A percentile compares a stretch with the other conserved stretches of the same genome.
Conservation (phyloP, 2,113 vertebrate genomes). For the Mixornis gularis region DNA sequence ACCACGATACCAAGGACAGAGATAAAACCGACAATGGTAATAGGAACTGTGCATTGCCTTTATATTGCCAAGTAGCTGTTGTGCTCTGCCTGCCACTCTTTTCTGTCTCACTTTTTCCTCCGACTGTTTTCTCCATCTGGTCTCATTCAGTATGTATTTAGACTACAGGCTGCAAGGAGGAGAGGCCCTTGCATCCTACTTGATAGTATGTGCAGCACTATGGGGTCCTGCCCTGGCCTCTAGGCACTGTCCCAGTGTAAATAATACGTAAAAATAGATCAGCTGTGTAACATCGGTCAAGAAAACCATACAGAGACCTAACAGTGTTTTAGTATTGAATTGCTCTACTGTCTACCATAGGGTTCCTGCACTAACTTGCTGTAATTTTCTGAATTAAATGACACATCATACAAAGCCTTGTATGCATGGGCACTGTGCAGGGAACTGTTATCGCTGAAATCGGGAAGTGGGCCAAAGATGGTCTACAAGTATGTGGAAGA, state of each 20-base stretch:
- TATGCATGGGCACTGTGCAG: not conserved
- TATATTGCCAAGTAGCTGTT: not conserved
- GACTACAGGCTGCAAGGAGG: not conserved
- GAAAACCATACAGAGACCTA: not conserved
- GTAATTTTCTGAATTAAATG: not conserved
- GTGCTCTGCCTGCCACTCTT: not conserved
- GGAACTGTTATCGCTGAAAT: not conserved
- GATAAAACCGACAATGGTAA: not conserved
- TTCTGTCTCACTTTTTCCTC: not conserved
- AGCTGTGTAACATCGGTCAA: not conserved
- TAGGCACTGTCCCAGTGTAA: constrained; percentile 35
- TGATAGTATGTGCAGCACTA: not conserved
- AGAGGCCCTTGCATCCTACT: not conserved
- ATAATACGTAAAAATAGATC: constrained; percentile 42
- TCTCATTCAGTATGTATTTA: not conserved
- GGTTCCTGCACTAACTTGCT: not conserved
- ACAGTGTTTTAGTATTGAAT: not conserved
- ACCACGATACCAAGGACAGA: rapidly evolving
- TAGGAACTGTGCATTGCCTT: not conserved
- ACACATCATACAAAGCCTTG: not conserved
- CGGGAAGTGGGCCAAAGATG: not conserved
- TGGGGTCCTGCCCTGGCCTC: not conserved
- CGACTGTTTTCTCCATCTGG: not conserved
- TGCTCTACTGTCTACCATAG: not conserved
- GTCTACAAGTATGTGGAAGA: not conserved